Evolutionary conservation across 2,113 vertebrate species (phyloP).

Genomic region (Poeciliopsis occidentalis): DNA sequence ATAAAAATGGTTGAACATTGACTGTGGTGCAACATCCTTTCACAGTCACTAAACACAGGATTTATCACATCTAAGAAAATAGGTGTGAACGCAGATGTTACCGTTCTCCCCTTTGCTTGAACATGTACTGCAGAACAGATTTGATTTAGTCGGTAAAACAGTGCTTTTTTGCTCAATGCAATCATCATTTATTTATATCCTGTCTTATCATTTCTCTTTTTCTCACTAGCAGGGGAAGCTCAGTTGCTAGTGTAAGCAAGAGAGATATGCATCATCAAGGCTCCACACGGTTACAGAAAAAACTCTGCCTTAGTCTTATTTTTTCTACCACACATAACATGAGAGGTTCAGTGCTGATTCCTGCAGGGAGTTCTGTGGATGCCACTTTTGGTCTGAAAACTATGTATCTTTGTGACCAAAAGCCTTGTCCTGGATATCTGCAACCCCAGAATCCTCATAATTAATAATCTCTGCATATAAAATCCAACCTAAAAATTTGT

Average conservation of each 20-base stretch:
- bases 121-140: not conserved
- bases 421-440: not conserved
- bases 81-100: no score
- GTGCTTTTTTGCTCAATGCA: not conserved
- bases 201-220: not conserved
- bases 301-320: no score
- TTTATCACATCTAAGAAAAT: not conserved
- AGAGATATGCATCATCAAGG: no score
- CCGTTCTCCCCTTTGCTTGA: no score
- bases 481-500: constrained; percentile 33
- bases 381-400: not conserved
- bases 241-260: no score
- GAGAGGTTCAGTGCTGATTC: not conserved
- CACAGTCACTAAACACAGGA: not conserved
- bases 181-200: not conserved
- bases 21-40: not conserved
- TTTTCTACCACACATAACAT: not conserved
- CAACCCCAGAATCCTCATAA: constrained; percentile 20
- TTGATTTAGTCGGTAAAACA: not conserved
- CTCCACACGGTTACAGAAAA: no score
- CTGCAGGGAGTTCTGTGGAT: not conserved
- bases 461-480: constrained; percentile 27
- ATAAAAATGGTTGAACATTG: not conserved
- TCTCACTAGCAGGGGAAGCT: no score
- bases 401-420: constrained; percentile 10